These are phyloP conservation scores for Podabrus alpinus DNA, from an alignment of 2,888 invertebrate genomes.

Conservation along the genomic window DNA sequence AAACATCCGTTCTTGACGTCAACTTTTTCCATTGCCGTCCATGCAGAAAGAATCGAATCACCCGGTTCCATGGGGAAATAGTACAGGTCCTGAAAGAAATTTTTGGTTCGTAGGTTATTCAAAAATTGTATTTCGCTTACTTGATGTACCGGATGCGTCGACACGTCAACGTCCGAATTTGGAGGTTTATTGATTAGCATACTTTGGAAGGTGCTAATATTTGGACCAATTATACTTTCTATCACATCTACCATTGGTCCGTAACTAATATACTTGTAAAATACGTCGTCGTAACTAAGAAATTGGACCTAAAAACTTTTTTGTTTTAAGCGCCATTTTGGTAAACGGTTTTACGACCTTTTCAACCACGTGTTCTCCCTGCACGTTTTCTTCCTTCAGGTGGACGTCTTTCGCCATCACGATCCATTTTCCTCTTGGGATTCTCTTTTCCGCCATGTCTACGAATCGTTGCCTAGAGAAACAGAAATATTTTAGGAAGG, in stretches of 20 bases:
- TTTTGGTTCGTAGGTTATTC: constrained; percentile 48
- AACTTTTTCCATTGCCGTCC: constrained; percentile 85
- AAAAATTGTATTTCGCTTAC: constrained; percentile 64
- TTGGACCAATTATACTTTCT: neutral
- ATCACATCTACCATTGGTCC: neutral
- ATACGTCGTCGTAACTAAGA: neutral
- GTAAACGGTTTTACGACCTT: neutral
- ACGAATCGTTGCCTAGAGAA: neutral
- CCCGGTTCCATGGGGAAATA: constrained; percentile 87
- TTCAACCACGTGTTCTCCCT: neutral
- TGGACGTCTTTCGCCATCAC: neutral
- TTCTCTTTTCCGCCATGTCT: neutral
- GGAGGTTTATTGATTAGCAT: neutral
- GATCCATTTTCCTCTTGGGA: neutral
- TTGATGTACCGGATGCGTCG: neutral
- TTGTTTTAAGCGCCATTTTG: neutral
- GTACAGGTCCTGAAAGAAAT: constrained; percentile 70
- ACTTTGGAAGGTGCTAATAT: neutral
- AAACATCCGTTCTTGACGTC: constrained; percentile 78
- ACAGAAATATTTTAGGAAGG: neutral
- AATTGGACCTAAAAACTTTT: neutral
- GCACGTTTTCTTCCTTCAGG: neutral
- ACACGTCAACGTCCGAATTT: neutral
- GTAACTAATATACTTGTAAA: neutral
- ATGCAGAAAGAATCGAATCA: constrained; percentile 74